Percentiles rank a stretch among this genome's conserved stretches.
These are phyloP conservation scores for Sebastes fasciatus DNA, from an alignment of 2,113 vertebrate species.

Conservation along the genomic window DNA sequence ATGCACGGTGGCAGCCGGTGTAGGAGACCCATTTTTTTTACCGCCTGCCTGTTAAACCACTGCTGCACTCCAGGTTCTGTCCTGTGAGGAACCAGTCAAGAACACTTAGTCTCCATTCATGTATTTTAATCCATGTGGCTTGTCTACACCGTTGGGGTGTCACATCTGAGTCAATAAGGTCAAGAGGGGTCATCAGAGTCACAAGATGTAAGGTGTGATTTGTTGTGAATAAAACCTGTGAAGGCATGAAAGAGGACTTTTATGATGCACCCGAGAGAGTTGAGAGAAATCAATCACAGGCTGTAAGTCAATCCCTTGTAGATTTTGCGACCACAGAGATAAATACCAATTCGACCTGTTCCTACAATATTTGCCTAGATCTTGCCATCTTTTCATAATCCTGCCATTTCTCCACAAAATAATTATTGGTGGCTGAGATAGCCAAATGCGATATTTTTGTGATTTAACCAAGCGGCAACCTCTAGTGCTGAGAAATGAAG, in stretches of 20 bases:
- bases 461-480: neutral
- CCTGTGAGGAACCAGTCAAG: neutral
- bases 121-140: neutral
- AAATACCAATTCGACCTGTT: slow-evolving; percentile 11
- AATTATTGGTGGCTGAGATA: neutral
- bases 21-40: neutral
- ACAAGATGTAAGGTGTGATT: slow-evolving; percentile 10
- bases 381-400: neutral
- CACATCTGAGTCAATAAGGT: slow-evolving; percentile 17
- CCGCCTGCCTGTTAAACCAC: slow-evolving; percentile 24
- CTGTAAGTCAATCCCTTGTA: slow-evolving; percentile 1
- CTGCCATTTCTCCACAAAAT: neutral
- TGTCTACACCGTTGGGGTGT: slow-evolving; percentile 17
- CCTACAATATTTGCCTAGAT: neutral
- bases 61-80: slow-evolving; percentile 12
- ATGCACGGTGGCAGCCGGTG: slow-evolving; percentile 35
- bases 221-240: slow-evolving; percentile 8
- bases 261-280: slow-evolving; percentile 2
- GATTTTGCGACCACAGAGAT: neutral
- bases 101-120: slow-evolving; percentile 6
- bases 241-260: slow-evolving; percentile 26
- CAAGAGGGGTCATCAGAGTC: slow-evolving; percentile 9
- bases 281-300: neutral
- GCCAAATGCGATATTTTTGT: neutral
- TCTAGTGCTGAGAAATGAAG: no score